Percentiles rank a stretch among this genome's conserved stretches.
These are phyloP conservation scores for Calosoma granatense DNA, from an alignment of 1,140 invertebrate genomes.

Conservation along the genomic window DNA sequence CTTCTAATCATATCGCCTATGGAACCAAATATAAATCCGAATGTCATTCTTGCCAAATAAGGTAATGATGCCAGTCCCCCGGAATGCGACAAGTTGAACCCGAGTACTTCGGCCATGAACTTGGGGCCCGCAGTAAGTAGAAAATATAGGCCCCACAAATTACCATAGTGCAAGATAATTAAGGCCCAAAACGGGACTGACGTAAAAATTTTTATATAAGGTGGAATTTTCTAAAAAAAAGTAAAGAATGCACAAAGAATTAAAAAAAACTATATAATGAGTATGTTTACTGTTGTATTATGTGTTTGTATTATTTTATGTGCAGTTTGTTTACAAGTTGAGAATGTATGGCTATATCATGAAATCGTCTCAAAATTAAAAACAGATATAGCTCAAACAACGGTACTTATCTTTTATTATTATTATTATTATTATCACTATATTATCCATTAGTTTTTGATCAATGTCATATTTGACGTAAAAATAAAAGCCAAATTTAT, in stretches of 20 bases:
- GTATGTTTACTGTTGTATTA: too few relatives aligned
- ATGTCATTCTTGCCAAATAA: slow-evolving; percentile 51
- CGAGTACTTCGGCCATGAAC: slow-evolving; percentile 74
- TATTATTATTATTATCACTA: too few relatives aligned
- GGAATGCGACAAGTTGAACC: slow-evolving; percentile 67
- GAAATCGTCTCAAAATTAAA: too few relatives aligned
- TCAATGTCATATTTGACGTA: too few relatives aligned
- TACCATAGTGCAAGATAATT: slow-evolving; percentile 58
- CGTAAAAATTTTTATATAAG: slow-evolving; percentile 45
- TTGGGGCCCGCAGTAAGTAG: slow-evolving; percentile 82
- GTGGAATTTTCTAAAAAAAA: slow-evolving; percentile 39
- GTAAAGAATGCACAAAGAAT: too few relatives aligned
- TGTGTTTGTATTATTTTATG: too few relatives aligned
- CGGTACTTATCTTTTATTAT: too few relatives aligned
- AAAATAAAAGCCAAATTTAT: too few relatives aligned
- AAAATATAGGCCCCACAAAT: slow-evolving; percentile 69
- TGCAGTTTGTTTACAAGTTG: slow-evolving; percentile 15
- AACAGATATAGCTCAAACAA: too few relatives aligned
- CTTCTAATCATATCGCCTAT: slow-evolving; percentile 52
- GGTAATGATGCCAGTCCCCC: slow-evolving; percentile 60
- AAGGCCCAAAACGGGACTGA: slow-evolving; percentile 59
- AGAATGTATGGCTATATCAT: slow-evolving; percentile 14
- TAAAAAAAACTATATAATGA: background rate
- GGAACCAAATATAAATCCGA: slow-evolving; percentile 55
- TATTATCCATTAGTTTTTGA: too few relatives aligned